These are phyloP conservation scores for Gymnoscopelus microlampas DNA, from an alignment of 2,797 vertebrate species.

Conservation along the genomic window DNA sequence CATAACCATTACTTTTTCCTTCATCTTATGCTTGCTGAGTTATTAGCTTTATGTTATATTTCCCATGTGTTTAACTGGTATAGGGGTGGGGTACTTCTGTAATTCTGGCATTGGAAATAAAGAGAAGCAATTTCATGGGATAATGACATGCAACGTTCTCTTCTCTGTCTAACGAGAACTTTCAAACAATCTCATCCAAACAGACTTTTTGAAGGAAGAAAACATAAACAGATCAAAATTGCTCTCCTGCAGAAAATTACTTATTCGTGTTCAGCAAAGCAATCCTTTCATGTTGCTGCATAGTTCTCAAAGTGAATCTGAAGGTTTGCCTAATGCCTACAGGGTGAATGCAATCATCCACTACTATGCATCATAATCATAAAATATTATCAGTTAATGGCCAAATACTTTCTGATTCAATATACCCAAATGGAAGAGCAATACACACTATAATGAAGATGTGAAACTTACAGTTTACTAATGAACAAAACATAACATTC, in stretches of 20 bases:
- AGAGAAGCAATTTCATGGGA: constrained; percentile 70
- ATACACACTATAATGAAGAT: background rate
- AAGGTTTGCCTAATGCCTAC: constrained; percentile 31
- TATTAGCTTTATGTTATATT: constrained; percentile 68
- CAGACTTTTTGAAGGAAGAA: constrained; percentile 43
- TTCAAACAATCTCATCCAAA: constrained; percentile 56
- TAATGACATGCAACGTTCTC: constrained; percentile 59
- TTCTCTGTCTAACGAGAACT: constrained; percentile 52
- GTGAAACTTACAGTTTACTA: constrained; percentile 8
- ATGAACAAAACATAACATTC: constrained; percentile 7
- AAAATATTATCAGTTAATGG: constrained; percentile 3
- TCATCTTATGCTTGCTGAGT: constrained; percentile 75
- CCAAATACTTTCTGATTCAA: constrained; percentile 15
- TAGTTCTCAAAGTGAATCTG: constrained; percentile 43
- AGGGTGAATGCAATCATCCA: constrained; percentile 15
- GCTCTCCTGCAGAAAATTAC: constrained; percentile 60
- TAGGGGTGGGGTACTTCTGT: constrained; percentile 68
- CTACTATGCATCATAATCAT: constrained; percentile 9
- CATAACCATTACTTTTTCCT: constrained; percentile 72
- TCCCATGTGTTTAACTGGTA: constrained; percentile 68
- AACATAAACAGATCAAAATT: constrained; percentile 62
- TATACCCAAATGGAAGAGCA: constrained; percentile 3
- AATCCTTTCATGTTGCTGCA: constrained; percentile 42
- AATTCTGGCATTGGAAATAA: constrained; percentile 71
- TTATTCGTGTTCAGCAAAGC: constrained; percentile 54